These are phyloP conservation scores for Drosophila murphyi DNA, from an alignment of 1,140 invertebrate species.

Conservation along the genomic window DNA sequence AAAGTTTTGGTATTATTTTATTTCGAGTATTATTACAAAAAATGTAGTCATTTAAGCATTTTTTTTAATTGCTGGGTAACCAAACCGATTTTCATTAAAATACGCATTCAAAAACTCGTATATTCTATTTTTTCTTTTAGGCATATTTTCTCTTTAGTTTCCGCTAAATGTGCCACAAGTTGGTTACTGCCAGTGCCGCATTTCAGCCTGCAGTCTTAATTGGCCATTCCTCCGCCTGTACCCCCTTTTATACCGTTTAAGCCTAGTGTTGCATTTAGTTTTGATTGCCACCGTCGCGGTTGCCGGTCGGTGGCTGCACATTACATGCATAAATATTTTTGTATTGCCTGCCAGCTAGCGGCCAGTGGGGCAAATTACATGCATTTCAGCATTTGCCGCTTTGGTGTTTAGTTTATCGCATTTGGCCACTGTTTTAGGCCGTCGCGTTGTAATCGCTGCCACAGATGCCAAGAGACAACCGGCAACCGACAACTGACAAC, in stretches of 20 bases:
- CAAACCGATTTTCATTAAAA: too few relatives aligned
- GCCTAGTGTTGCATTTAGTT: constrained; percentile 68
- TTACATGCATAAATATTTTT: constrained; percentile 54
- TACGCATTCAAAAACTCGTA: background rate
- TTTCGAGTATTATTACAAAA: too few relatives aligned
- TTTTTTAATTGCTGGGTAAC: too few relatives aligned
- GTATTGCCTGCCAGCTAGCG: constrained; percentile 18
- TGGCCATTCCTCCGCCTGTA: background rate
- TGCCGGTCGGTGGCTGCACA: constrained; percentile 23
- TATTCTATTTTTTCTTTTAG: background rate
- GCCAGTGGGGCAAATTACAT: constrained; percentile 61
- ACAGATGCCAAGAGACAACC: constrained; percentile 39
- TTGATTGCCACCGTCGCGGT: constrained; percentile 58
- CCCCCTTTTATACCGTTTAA: constrained; percentile 3
- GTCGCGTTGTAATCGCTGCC: constrained; percentile 16
- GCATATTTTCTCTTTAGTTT: constrained; percentile 7
- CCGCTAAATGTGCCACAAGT: constrained; percentile 38
- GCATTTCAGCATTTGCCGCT: constrained; percentile 53
- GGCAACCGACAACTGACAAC: constrained; percentile 39
- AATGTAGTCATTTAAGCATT: too few relatives aligned
- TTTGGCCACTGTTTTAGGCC: constrained; percentile 61
- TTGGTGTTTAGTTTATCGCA: constrained; percentile 71
- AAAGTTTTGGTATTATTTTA: too few relatives aligned
- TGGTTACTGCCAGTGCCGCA: constrained; percentile 16
- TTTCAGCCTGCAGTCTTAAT: constrained; percentile 20